A percentile compares a stretch with the other conserved stretches of the same genome.
Evolutionary conservation across 2,797 vertebrate species (phyloP).

Genomic region (Cyclopterus lumpus): DNA sequence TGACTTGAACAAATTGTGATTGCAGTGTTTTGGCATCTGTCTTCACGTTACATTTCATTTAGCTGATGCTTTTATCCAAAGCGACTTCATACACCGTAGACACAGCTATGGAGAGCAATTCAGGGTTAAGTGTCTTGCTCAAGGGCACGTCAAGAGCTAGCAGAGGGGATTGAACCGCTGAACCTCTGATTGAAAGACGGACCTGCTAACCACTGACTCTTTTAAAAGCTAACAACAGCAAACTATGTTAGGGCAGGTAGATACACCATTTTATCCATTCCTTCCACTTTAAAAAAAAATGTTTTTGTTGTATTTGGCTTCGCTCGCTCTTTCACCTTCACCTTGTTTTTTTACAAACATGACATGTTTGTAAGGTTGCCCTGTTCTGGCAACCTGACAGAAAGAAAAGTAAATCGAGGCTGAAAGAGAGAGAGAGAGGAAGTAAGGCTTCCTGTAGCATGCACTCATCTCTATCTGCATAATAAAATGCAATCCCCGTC

Average conservation of each 20-base stretch:
- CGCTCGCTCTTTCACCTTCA: neutral
- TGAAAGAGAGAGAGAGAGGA: neutral
- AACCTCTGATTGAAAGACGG: too few species aligned
- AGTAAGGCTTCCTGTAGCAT: slow-evolving; percentile 1
- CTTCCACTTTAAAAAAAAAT: neutral
- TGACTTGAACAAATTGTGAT: neutral
- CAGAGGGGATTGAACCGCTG: too few species aligned
- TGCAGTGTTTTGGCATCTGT: neutral
- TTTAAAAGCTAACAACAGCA: neutral
- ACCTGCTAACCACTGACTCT: too few species aligned
- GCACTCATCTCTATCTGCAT: neutral
- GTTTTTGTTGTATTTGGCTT: neutral
- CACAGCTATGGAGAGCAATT: too few species aligned
- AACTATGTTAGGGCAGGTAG: too few species aligned
- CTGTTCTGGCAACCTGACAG: neutral
- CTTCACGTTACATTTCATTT: too few species aligned
- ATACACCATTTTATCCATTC: neutral
- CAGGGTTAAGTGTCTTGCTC: too few species aligned
- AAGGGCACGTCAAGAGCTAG: too few species aligned
- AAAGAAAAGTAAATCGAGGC: neutral
- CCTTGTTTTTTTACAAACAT: neutral
- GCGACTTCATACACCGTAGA: too few species aligned
- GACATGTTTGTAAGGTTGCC: too few species aligned
- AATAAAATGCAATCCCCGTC: slow-evolving; percentile 31
- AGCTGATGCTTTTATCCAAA: too few species aligned